phyloP scores from a whole-genome alignment of 2,113 vertebrate genomes.

The Chrysochloris asiatica region DNA sequence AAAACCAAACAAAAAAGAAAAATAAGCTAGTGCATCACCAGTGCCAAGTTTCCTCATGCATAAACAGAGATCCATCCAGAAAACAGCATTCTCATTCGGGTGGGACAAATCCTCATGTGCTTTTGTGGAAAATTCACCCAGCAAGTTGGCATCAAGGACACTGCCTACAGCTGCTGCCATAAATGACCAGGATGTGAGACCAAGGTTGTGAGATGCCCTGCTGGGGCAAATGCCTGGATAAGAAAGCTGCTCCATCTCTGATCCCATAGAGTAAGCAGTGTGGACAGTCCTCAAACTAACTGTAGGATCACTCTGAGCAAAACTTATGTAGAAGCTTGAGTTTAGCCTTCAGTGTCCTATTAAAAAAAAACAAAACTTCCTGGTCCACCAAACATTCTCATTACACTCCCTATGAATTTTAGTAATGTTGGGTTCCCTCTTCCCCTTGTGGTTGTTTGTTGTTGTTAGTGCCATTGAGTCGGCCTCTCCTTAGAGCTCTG shows the following conservation, averaged over 20 bases:
- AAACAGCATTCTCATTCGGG: slow-evolving; percentile 65
- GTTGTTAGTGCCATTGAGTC: no score
- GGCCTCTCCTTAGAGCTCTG: no score
- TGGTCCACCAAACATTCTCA: not conserved
- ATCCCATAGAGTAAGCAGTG: not conserved
- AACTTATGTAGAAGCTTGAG: not conserved
- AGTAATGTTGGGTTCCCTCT: not conserved
- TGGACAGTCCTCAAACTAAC: not conserved
- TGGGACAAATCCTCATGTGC: slow-evolving; percentile 77
- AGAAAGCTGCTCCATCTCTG: not conserved
- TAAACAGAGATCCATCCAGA: slow-evolving; percentile 73
- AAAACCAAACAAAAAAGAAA: slow-evolving; percentile 77
- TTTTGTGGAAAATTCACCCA: slow-evolving; percentile 73
- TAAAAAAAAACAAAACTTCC: not conserved
- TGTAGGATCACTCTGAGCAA: not conserved
- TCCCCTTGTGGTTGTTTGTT: no score
- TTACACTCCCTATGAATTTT: not conserved
- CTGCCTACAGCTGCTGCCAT: slow-evolving; percentile 28
- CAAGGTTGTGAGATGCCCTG: not conserved
- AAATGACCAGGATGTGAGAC: slow-evolving; percentile 29
- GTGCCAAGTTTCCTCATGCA: slow-evolving; percentile 74
- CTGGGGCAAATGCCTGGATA: not conserved
- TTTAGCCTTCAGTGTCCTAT: not conserved
- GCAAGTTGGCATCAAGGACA: slow-evolving; percentile 62
- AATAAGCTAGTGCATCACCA: slow-evolving; percentile 57